These are phyloP conservation scores for Spinus olivaceus DNA, from an alignment of 2,797 vertebrate genomes.

Conservation along the genomic window DNA sequence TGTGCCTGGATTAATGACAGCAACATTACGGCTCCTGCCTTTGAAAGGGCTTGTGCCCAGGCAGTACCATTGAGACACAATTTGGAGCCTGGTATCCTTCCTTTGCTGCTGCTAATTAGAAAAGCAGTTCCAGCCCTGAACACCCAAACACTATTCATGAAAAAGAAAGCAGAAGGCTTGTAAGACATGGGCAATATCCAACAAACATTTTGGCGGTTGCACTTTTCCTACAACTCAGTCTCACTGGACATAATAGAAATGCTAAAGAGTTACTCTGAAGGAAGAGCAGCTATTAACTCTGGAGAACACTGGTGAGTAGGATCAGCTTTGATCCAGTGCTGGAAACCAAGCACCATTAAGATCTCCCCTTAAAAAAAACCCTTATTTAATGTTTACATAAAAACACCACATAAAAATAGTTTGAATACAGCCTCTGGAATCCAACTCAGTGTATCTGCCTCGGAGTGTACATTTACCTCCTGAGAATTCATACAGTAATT, in stretches of 20 bases:
- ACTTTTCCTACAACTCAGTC: background rate
- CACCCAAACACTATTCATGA: background rate
- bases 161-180: background rate
- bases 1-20: background rate
- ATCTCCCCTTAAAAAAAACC: background rate
- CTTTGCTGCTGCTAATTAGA: background rate
- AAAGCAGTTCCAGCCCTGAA: background rate
- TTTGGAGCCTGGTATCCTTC: background rate
- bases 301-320: background rate
- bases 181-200: background rate
- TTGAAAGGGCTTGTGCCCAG: background rate
- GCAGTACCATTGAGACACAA: fast-evolving
- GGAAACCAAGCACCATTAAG: background rate
- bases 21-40: background rate
- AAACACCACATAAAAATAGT: constrained; percentile 9
- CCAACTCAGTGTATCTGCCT: background rate
- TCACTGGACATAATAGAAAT: background rate
- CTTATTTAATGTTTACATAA: constrained; percentile 17
- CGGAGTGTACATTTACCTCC: constrained; percentile 15
- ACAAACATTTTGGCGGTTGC: background rate
- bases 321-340: background rate
- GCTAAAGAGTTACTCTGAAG: background rate
- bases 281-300: background rate
- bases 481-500: constrained; percentile 58
- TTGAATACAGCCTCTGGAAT: constrained; percentile 2